Conservation (phyloP, 2,888 invertebrate genomes). For the Platycheirus albimanus region DNA sequence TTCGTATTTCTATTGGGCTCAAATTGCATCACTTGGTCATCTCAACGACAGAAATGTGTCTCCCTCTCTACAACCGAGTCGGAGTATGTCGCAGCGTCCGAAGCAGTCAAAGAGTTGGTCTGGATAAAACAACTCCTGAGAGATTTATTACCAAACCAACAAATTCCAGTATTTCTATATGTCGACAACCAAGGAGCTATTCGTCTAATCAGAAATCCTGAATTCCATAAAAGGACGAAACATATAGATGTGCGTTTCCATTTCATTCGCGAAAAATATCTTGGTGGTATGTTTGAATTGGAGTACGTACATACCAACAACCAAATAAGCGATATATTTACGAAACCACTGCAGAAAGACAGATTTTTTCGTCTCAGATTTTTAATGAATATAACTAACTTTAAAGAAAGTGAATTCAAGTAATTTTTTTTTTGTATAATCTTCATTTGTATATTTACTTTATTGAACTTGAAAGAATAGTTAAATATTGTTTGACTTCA, state of each 20-base stretch:
- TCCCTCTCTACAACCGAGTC: slow-evolving; percentile 77
- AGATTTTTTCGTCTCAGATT: slow-evolving; percentile 13
- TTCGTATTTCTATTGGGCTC: slow-evolving; percentile 12
- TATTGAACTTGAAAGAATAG: no score
- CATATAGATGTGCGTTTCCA: slow-evolving; percentile 22
- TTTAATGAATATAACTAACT: slow-evolving; percentile 9
- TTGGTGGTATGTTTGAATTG: slow-evolving; percentile 2
- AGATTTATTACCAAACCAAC: slow-evolving; percentile 13
- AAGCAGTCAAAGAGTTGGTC: slow-evolving; percentile 70
- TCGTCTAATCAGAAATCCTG: slow-evolving; percentile 9
- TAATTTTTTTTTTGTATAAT: background rate
- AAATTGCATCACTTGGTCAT: slow-evolving; percentile 11
- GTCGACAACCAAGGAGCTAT: slow-evolving; percentile 22
- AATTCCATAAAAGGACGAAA: slow-evolving; percentile 8
- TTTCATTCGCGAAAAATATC: slow-evolving; percentile 11
- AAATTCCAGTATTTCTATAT: background rate
- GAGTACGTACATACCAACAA: slow-evolving; percentile 6
- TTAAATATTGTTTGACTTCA: no score
- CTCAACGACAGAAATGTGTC: slow-evolving; percentile 10
- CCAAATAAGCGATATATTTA: slow-evolving; percentile 16
- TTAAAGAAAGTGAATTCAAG: background rate
- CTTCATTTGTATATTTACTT: no score
- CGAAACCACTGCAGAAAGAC: slow-evolving; percentile 11
- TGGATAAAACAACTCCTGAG: slow-evolving; percentile 17
- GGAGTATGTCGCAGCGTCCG: slow-evolving; percentile 73